These are phyloP conservation scores for Bimastos eiseni DNA, from an alignment of 2,888 invertebrate species.

Conservation along the genomic window DNA sequence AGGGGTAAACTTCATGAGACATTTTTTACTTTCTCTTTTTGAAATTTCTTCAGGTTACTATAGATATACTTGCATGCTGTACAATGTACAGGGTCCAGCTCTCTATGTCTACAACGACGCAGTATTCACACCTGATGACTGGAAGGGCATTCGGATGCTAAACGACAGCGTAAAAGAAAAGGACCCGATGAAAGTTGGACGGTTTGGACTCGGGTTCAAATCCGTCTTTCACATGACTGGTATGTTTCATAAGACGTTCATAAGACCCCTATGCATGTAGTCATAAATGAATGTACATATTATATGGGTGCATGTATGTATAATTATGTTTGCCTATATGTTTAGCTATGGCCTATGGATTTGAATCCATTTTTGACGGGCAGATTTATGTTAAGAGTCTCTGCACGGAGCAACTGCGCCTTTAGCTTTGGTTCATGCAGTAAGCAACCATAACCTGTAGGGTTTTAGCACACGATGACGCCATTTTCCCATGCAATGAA, in stretches of 20 bases:
- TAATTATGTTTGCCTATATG: neutral
- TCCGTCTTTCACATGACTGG: constrained; percentile 59
- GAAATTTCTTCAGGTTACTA: neutral
- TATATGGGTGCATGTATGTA: neutral
- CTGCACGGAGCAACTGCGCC: too few species aligned
- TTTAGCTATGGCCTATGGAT: too few species aligned
- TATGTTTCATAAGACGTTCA: constrained; percentile 24
- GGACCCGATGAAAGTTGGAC: constrained; percentile 51
- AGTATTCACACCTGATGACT: constrained; percentile 49
- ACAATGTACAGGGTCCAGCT: constrained; percentile 49
- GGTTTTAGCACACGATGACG: too few species aligned
- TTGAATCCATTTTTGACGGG: too few species aligned
- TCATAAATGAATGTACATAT: neutral
- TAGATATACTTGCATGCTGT: neutral
- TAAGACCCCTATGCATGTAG: too few species aligned
- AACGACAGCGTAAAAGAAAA: constrained; percentile 52
- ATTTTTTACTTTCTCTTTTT: neutral
- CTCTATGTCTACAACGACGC: constrained; percentile 54
- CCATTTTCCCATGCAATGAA: too few species aligned
- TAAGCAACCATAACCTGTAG: too few species aligned
- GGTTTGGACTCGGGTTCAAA: constrained; percentile 57
- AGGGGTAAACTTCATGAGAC: too few species aligned
- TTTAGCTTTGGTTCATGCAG: too few species aligned
- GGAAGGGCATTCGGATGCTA: constrained; percentile 50
- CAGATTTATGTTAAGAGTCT: too few species aligned